A percentile compares a stretch with the other conserved stretches of the same genome.
These are phyloP conservation scores for Chamaea fasciata DNA, from an alignment of 2,113 vertebrate genomes.

Conservation along the genomic window DNA sequence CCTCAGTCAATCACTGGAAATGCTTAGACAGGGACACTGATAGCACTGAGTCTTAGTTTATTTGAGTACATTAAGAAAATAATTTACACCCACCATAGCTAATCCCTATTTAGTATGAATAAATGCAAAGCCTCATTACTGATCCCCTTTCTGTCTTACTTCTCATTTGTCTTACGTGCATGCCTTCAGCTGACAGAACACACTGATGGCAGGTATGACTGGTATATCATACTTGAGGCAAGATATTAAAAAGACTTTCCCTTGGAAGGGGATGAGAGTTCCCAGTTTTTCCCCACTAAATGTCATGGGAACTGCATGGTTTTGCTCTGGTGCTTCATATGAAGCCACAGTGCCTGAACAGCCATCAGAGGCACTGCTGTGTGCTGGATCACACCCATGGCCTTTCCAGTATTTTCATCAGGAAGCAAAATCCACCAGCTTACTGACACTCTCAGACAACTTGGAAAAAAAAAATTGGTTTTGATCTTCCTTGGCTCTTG, in stretches of 20 bases:
- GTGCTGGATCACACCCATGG: neutral
- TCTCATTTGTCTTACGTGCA: neutral
- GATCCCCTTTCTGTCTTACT: neutral
- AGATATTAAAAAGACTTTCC: neutral
- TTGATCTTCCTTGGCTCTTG: neutral
- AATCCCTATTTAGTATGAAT: neutral
- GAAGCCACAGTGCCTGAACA: neutral
- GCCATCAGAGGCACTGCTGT: neutral
- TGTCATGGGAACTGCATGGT: neutral
- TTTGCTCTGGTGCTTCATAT: neutral
- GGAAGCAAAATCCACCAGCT: neutral
- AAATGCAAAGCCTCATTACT: neutral
- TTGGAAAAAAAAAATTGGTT: neutral
- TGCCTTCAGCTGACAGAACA: neutral
- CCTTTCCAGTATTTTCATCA: neutral
- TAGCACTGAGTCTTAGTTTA: neutral
- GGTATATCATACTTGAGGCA: neutral
- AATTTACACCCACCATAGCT: neutral
- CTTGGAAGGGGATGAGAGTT: accelerated
- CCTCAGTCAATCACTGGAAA: neutral
- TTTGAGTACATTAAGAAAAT: neutral
- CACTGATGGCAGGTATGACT: neutral
- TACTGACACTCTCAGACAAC: neutral
- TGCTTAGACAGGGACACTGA: neutral
- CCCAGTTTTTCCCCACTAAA: neutral